Conservation (phyloP, 2,797 vertebrate species). For the Chromis chromis region DNA sequence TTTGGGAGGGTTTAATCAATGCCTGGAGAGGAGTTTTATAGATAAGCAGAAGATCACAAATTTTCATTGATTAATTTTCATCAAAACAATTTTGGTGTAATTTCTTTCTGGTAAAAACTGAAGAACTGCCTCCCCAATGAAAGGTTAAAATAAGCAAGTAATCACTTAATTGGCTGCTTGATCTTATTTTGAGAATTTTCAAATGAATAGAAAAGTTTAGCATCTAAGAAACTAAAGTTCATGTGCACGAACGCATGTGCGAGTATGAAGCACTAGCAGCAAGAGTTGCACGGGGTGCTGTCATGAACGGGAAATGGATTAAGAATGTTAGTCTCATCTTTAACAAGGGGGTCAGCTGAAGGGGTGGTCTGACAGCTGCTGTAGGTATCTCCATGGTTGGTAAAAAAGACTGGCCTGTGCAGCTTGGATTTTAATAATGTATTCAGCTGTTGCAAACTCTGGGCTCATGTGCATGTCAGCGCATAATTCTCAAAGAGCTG, state of each 20-base stretch:
- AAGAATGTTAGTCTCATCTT: slow-evolving; percentile 32
- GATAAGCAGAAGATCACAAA: not conserved
- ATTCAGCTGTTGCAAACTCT: slow-evolving; percentile 20
- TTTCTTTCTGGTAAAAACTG: not conserved
- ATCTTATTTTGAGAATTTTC: not conserved
- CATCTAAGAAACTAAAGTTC: slow-evolving; percentile 11
- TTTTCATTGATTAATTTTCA: not conserved
- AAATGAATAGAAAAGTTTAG: not conserved
- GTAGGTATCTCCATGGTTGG: not conserved
- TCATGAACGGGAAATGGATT: slow-evolving; percentile 27
- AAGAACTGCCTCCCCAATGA: slow-evolving; percentile 1
- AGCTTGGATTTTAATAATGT: slow-evolving; percentile 41
- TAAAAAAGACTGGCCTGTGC: slow-evolving; percentile 38
- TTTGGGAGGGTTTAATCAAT: too few species aligned
- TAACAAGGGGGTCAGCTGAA: slow-evolving; percentile 21
- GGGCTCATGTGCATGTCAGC: slow-evolving; percentile 27
- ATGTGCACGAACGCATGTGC: not conserved
- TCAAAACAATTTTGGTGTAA: not conserved
- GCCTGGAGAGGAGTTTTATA: not conserved
- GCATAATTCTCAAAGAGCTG: slow-evolving; percentile 31
- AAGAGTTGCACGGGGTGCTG: slow-evolving; percentile 6
- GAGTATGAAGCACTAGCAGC: not conserved
- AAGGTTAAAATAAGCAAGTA: slow-evolving; percentile 8
- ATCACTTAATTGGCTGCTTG: not conserved
- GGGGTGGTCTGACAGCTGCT: slow-evolving; percentile 32